phyloP scores from a whole-genome alignment of 2,888 invertebrate genomes.

The Gymnosoma rotundatum region DNA sequence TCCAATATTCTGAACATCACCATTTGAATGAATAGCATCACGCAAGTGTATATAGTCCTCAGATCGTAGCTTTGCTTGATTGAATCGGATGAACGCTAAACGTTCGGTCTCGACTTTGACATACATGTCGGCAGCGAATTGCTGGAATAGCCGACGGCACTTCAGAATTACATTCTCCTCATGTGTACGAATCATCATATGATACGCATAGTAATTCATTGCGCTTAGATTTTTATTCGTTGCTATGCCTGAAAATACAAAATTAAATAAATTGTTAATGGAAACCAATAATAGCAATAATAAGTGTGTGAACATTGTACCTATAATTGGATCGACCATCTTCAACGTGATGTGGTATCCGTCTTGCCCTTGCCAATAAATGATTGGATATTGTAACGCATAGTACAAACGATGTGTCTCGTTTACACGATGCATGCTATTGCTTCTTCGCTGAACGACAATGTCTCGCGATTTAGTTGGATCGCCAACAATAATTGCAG shows the following conservation, averaged over 20 bases:
- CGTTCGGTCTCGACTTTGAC: no score
- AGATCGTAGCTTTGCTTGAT: no score
- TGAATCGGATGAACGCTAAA: no score
- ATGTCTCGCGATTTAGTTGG: slow-evolving; percentile 73
- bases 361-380: slow-evolving; percentile 74
- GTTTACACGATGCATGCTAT: slow-evolving; percentile 61
- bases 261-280: slow-evolving; percentile 54
- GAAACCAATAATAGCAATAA: slow-evolving; percentile 46
- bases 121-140: no score
- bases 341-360: slow-evolving; percentile 72
- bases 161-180: no score
- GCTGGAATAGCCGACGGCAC: no score
- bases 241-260: slow-evolving; percentile 46
- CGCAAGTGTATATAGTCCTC: no score
- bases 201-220: no score
- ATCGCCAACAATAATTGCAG: slow-evolving; percentile 73
- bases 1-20: no score
- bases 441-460: slow-evolving; percentile 70
- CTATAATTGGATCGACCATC: slow-evolving; percentile 62
- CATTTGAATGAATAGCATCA: no score
- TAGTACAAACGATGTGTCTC: slow-evolving; percentile 71
- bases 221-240: no score
- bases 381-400: slow-evolving; percentile 42
- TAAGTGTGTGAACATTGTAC: slow-evolving; percentile 48
- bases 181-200: no score